These are phyloP conservation scores for Ophion slaviceki DNA, from an alignment of 2,888 invertebrate genomes.

Conservation along the genomic window DNA sequence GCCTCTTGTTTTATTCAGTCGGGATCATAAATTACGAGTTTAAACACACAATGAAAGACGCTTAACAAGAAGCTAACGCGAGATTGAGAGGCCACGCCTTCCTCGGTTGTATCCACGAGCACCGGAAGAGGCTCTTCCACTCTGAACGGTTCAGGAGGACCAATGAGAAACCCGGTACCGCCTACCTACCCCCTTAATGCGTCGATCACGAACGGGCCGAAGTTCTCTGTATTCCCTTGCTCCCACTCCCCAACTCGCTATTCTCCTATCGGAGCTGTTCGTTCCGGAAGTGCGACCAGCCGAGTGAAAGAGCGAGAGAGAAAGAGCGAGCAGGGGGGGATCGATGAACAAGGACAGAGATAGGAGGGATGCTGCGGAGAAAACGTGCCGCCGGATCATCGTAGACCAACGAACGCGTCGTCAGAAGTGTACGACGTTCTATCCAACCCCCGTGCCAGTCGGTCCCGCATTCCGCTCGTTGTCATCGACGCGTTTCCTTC, in stretches of 20 bases:
- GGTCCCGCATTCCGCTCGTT: conserved; percentile 61
- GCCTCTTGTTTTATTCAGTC: conserved; percentile 84
- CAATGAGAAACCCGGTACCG: conserved; percentile 75
- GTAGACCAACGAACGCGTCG: conserved; percentile 45
- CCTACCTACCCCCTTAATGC: conserved; percentile 66
- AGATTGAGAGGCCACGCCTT: conserved; percentile 83
- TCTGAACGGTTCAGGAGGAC: conserved; percentile 69
- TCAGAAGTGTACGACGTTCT: conserved; percentile 55
- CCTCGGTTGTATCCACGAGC: conserved; percentile 64
- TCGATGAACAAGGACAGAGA: conserved; percentile 25
- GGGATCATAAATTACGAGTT: conserved; percentile 84
- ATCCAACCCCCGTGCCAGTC: conserved; percentile 52
- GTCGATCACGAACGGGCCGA: conserved; percentile 40
- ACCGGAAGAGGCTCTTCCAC: conserved; percentile 71
- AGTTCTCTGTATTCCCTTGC: conserved; percentile 28
- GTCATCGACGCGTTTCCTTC: conserved; percentile 56
- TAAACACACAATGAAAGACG: conserved; percentile 84
- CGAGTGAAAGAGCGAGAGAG: conserved; percentile 1
- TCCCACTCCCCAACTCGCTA: conserved; percentile 40
- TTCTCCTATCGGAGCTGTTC: conserved; percentile 62
- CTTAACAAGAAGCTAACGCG: conserved; percentile 84
- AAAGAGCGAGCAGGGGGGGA: conserved; percentile 9
- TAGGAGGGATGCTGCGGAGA: conserved; percentile 46
- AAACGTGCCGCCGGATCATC: conserved; percentile 58
- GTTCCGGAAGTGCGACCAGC: conserved; percentile 28